A percentile compares a stretch with the other conserved stretches of the same genome.
These are phyloP conservation scores for Rana temporaria DNA, from an alignment of 2,113 vertebrate species.

Conservation along the genomic window DNA sequence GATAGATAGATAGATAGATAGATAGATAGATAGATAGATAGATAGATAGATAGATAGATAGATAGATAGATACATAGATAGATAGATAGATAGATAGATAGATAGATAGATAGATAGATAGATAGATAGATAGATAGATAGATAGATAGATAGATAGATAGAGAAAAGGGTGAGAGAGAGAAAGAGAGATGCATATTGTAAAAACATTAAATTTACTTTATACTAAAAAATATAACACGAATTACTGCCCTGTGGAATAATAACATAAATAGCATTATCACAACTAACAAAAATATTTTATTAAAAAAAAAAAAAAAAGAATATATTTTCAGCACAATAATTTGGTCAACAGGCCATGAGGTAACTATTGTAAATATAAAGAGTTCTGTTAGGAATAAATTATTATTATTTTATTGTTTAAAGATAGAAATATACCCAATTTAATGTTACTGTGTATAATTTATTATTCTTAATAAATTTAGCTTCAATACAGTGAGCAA, in stretches of 20 bases:
- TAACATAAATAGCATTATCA: slow-evolving; percentile 60
- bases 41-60: too few relatives aligned
- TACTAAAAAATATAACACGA: neutral
- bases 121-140: too few relatives aligned
- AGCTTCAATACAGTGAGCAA: slow-evolving; percentile 76
- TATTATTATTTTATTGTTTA: slow-evolving; percentile 65
- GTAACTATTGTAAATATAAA: slow-evolving; percentile 91
- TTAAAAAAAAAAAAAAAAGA: slow-evolving; percentile 87
- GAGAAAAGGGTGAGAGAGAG: too few relatives aligned
- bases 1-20: too few relatives aligned
- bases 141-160: too few relatives aligned
- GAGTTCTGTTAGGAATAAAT: slow-evolving; percentile 72
- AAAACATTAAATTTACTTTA: neutral
- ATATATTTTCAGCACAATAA: slow-evolving; percentile 85
- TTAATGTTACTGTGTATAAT: slow-evolving; percentile 77
- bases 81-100: too few relatives aligned
- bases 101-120: too few relatives aligned
- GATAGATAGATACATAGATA: too few relatives aligned
- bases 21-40: too few relatives aligned
- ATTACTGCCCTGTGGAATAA: neutral
- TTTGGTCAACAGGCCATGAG: slow-evolving; percentile 92
- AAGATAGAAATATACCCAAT: slow-evolving; percentile 77
- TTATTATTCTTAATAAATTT: slow-evolving; percentile 86
- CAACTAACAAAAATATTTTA: slow-evolving; percentile 82
- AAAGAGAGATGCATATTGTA: too few relatives aligned